Conservation (phyloP, 2,113 vertebrate species). For the Melanocharis versteri region DNA sequence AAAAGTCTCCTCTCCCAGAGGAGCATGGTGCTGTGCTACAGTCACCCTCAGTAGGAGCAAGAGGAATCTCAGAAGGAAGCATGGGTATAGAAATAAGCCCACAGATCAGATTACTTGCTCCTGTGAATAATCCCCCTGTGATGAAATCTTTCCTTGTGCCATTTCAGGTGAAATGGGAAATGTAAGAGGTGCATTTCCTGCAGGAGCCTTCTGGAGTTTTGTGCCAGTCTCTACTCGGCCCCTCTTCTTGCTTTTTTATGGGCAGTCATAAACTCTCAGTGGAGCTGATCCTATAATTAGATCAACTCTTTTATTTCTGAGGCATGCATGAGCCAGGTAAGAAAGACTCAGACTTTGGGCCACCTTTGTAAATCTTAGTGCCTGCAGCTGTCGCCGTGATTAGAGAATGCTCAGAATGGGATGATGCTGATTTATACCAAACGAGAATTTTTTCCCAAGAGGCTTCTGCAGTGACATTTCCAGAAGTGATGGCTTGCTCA, state of each 20-base stretch:
- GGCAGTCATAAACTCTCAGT: background rate
- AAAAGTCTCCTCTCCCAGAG: background rate
- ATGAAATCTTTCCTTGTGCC: background rate
- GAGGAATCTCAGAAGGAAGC: background rate
- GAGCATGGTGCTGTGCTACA: fast-evolving
- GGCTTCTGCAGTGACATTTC: background rate
- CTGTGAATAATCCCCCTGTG: background rate
- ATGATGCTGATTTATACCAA: background rate
- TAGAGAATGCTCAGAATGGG: background rate
- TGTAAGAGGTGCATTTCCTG: background rate
- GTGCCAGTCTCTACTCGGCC: background rate
- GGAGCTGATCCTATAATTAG: background rate
- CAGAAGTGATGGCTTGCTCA: background rate
- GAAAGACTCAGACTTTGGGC: background rate
- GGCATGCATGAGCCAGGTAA: background rate
- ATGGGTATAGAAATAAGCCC: background rate
- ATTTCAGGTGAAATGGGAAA: background rate
- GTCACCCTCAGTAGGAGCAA: background rate
- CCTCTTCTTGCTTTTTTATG: background rate
- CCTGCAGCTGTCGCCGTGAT: fast-evolving
- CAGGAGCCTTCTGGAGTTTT: background rate
- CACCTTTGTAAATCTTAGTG: background rate
- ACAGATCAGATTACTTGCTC: background rate
- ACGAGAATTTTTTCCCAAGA: background rate
- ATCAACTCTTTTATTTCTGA: background rate